Conservation (phyloP, 1,140 invertebrate species). For the Drosophila persimilis region DNA sequence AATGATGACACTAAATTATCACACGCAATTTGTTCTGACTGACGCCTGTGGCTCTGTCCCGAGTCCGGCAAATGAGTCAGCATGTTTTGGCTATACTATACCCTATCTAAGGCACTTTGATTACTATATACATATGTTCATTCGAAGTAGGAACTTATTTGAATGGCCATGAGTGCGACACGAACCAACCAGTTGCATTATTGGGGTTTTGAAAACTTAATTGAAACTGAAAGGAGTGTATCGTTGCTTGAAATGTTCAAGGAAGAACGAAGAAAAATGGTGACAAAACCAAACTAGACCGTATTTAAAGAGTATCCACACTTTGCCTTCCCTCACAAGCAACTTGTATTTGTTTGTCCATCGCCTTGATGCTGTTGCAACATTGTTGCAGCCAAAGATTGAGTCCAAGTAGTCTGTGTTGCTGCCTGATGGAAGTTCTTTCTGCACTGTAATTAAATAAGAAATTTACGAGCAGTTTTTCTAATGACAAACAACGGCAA, state of each 20-base stretch:
- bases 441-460: constrained; percentile 72
- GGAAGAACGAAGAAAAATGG: too few species aligned
- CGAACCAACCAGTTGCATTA: too few species aligned
- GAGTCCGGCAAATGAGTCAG: constrained; percentile 55
- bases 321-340: background rate
- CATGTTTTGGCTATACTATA: constrained; percentile 33
- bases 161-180: too few species aligned
- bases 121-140: too few species aligned
- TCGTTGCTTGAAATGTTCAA: background rate
- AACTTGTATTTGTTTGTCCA: constrained; percentile 31
- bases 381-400: constrained; percentile 65
- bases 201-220: too few species aligned
- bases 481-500: constrained; percentile 70
- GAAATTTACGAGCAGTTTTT: constrained; percentile 72
- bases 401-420: constrained; percentile 21
- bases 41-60: constrained; percentile 17
- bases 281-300: too few species aligned
- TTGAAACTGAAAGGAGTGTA: too few species aligned
- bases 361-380: constrained; percentile 46
- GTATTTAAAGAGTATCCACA: constrained; percentile 8
- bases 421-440: constrained; percentile 23
- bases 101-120: too few species aligned
- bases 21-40: constrained; percentile 64
- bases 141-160: too few species aligned
- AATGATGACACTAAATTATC: constrained; percentile 80